Evolutionary conservation across 2,797 vertebrate genomes (phyloP), one percentile per base, ranked within the genome.

Genomic region (Knipowitschia caucasica): DNA sequence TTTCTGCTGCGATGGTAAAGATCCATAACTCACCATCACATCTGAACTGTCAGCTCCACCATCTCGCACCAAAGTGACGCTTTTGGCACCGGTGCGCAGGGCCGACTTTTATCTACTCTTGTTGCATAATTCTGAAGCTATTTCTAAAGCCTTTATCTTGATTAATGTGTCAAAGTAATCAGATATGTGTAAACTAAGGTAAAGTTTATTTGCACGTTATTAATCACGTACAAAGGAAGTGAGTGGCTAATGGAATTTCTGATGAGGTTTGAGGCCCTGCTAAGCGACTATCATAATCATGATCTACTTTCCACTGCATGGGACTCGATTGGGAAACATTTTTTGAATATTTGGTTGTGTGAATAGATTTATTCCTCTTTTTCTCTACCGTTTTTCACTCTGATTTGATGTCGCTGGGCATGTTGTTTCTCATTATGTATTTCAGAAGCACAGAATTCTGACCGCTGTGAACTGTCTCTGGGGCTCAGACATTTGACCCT

Each of bases 21-120:
- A 8, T 45, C 20, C 18, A 18, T 62, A 64, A 53, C 51, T 59
- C 64, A 53, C 23, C 3, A 43, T 0, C 2, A 17, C 20, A 15
- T 11, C 2, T 57, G 60, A 42, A 27, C 66, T 42, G 42, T 57
- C 64, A 23, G 44, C 40, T 29, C 7, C 18, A 54, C 42, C 8
- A 27, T 53, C 46, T 73, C 53, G 36, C 67, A 67, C 34, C 7
- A 51, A 49, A 39, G 27, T 33, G 67, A 62, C 34, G 75, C 18
- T 35, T 75, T 56, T 73, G 53, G 46, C 56, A n/a, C n/a, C 23
- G 31, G 47, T 7, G 5, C 18, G 12, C 43, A 38, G 27, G 1
- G 7, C 25, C 17, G n/a, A 15, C 7, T 12, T 29, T 29, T 10
- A 27, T 45, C 5, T 15, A 45, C 43, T 29, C 8, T 45, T 25